phyloP scores from a whole-genome alignment of 2,113 vertebrate species.

The Cyprinodon brontotheroides region DNA sequence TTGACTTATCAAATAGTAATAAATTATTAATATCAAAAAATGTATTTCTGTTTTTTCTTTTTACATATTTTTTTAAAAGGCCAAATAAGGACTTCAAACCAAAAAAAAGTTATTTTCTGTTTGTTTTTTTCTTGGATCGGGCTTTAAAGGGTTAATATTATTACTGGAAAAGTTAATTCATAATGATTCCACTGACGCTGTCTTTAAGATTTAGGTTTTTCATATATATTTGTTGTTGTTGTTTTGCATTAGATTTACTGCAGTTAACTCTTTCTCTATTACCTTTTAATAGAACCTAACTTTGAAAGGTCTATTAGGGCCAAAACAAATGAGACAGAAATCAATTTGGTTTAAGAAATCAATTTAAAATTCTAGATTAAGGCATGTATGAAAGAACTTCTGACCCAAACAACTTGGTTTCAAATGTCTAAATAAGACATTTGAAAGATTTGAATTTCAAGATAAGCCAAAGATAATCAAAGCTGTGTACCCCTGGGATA shows the following conservation, averaged over 20 bases:
- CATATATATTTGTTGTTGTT: no score
- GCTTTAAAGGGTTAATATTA: no score
- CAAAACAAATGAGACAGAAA: slow-evolving; percentile 45
- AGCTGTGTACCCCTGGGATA: slow-evolving; percentile 1
- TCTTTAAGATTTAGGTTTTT: no score
- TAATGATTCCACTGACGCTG: no score
- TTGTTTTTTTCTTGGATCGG: no score
- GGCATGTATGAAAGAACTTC: neutral
- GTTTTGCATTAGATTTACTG: neutral
- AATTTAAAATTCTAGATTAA: slow-evolving; percentile 23
- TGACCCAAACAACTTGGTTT: slow-evolving; percentile 13
- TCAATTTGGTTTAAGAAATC: slow-evolving; percentile 29
- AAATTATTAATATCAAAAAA: no score
- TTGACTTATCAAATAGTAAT: no score
- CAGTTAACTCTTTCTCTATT: neutral
- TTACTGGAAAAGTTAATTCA: no score
- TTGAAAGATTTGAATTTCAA: slow-evolving; percentile 11
- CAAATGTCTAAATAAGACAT: slow-evolving; percentile 7
- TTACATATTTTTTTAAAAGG: no score
- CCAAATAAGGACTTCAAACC: no score
- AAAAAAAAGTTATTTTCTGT: no score
- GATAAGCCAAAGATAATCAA: neutral
- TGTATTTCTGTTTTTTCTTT: no score
- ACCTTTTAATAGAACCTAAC: neutral
- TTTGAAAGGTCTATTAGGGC: neutral